These are phyloP conservation scores for Odontophorus gujanensis DNA, from an alignment of 2,113 vertebrate species.

Conservation along the genomic window DNA sequence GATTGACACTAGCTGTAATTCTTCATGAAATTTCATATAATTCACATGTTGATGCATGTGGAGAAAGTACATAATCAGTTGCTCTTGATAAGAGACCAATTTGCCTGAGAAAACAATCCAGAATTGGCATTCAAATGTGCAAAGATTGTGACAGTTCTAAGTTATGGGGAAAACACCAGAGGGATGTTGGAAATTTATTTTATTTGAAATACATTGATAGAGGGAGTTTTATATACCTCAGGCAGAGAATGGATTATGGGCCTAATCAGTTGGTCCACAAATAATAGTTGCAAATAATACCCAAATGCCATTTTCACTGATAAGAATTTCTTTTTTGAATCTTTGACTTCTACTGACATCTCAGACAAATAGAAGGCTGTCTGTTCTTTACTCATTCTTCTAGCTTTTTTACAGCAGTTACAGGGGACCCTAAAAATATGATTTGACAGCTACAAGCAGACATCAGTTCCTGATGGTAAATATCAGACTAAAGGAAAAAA, in stretches of 20 bases:
- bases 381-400: background rate
- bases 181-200: background rate
- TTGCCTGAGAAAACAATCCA: constrained; percentile 16
- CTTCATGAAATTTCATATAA: constrained; percentile 70
- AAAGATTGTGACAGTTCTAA: background rate
- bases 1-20: constrained; percentile 75
- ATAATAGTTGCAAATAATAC: background rate
- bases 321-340: background rate
- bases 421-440: background rate
- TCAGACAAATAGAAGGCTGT: background rate
- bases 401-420: background rate
- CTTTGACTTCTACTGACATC: background rate
- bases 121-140: background rate
- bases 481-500: background rate
- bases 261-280: background rate
- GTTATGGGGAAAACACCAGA: background rate
- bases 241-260: background rate
- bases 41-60: constrained; percentile 57
- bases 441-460: background rate
- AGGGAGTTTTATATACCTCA: background rate
- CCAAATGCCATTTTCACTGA: background rate
- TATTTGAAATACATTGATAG: background rate
- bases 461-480: background rate
- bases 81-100: constrained; percentile 53
- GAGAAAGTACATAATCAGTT: constrained; percentile 56